phyloP scores from a whole-genome alignment of 2,797 vertebrate genomes.

The Scleropages formosus region DNA sequence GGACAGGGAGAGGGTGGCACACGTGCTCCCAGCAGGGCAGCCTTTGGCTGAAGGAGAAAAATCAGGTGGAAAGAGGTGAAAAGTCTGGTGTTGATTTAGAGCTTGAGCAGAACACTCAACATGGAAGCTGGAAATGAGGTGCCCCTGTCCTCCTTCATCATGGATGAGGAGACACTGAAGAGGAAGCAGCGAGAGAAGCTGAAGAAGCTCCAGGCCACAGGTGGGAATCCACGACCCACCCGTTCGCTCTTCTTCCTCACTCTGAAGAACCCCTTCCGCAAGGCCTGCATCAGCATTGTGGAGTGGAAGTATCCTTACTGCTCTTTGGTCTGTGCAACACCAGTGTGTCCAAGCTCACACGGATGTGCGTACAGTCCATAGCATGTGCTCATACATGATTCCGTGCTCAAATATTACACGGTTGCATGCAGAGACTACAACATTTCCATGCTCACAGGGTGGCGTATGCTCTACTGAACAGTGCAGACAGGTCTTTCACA shows the following conservation, averaged over 20 bases:
- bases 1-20: conserved; percentile 6
- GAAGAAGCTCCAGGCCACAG: conserved; percentile 79
- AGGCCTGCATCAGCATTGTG: conserved; percentile 85
- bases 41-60: background rate
- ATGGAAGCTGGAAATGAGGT: conserved; percentile 72
- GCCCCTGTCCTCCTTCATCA: conserved; percentile 62
- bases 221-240: conserved; percentile 77
- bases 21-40: background rate
- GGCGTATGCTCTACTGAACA: too few relatives aligned
- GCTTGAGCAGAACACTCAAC: background rate
- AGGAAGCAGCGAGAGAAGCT: conserved; percentile 76
- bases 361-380: background rate
- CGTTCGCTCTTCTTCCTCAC: conserved; percentile 84
- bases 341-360: background rate
- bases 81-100: background rate
- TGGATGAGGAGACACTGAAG: conserved; percentile 79
- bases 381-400: background rate
- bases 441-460: background rate
- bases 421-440: background rate
- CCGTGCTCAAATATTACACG: background rate
- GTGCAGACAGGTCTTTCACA: background rate
- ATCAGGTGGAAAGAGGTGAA: background rate
- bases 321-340: too few relatives aligned
- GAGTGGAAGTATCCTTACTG: conserved; percentile 93
- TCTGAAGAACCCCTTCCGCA: conserved; percentile 81